Evolutionary conservation across 2,888 invertebrate species (phyloP), one percentile per base, ranked within the genome.

Genomic region (Zaprionus lineosus): DNA sequence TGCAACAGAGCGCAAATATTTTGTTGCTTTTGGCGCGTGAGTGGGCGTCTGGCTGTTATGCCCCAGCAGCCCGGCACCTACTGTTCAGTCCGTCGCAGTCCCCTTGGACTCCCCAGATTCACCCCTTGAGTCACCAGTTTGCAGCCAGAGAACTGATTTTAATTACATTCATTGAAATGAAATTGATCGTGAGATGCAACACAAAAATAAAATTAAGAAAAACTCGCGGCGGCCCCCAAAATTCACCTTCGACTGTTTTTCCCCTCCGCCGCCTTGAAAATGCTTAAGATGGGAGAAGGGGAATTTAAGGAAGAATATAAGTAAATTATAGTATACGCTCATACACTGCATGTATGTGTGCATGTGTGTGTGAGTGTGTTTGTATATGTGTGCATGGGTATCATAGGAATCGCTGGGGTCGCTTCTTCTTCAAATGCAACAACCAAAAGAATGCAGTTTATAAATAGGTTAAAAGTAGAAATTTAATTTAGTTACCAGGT

Each of bases 201-300:
- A 83, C 81, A 68, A 79, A 79, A 79, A 84, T 71, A 53, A 84
- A 84, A 79, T 84, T 81, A 76, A 51, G 58, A 60, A 79, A 78
- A 65, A 44, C 39, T 62, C 43, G 34, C 59, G 41, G 21, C 3
- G 5, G 37, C 36, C 24, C 31, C 34, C 16, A 52, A 51, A 36
- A 31, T 37, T 15, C 33, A 68, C 40, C 61, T 51, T 46, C 39
- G 8, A 18, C 33, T n/a, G n/a, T n/a, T n/a, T n/a, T n/a, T n/a
- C n/a, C n/a, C n/a, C n/a, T n/a, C n/a, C n/a, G n/a, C n/a, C n/a
- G n/a, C n/a, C n/a, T n/a, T n/a, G n/a, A n/a, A n/a, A n/a, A n/a
- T n/a, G n/a, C n/a, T n/a, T n/a, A 53, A 24, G 8, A 8, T 8
- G n/a, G n/a, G 7, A 7, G 7, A 21, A 21, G 4, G 3, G 7